Evolutionary conservation across 2,797 vertebrate genomes (phyloP).

Genomic region (Tokudaia muenninki): DNA sequence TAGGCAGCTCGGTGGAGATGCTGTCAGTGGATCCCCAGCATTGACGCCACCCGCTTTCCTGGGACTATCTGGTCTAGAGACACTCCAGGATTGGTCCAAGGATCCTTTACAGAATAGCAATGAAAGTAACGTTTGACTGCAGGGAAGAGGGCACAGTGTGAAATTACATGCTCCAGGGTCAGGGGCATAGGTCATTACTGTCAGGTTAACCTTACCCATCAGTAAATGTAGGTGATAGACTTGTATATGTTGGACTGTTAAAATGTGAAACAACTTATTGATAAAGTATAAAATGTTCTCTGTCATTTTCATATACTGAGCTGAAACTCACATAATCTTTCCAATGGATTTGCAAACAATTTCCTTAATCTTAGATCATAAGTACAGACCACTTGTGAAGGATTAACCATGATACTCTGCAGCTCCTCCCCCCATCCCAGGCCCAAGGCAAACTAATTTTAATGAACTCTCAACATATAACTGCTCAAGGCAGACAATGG

Average conservation of each 20-base stretch:
- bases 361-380: not conserved
- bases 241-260: not conserved
- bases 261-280: not conserved
- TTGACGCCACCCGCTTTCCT: rapidly evolving
- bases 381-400: not conserved
- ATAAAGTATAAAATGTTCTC: not conserved
- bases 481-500: not conserved
- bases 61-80: too few relatives aligned
- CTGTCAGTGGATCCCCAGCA: rapidly evolving
- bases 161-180: too few relatives aligned
- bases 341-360: not conserved
- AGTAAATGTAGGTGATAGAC: not conserved
- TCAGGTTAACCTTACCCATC: not conserved
- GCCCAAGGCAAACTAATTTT: not conserved
- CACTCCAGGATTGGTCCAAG: not conserved
- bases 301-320: not conserved
- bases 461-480: not conserved
- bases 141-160: not conserved
- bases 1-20: not conserved
- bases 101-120: not conserved
- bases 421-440: not conserved
- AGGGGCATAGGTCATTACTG: not conserved
- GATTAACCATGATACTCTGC: not conserved
- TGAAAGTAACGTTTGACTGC: not conserved
- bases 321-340: not conserved